Base-by-base conservation (phyloP, 2,113 vertebrate genomes). In the Heterochromis multidens region DNA sequence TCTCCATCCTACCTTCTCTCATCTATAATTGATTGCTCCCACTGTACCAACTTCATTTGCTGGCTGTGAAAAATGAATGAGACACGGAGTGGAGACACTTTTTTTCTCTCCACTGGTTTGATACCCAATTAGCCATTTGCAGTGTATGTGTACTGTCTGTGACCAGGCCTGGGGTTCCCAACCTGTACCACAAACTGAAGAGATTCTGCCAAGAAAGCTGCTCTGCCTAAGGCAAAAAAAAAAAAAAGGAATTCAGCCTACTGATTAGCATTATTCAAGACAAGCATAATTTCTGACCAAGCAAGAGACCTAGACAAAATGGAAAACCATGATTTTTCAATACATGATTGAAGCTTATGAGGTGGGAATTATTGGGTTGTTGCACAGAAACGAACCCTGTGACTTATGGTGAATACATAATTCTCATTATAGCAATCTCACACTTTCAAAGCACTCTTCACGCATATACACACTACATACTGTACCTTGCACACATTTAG, bases 11-110 rank as follows among this genome's bases (percentile, higher is more conserved):
- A 90, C 91, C 93, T 91, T 89, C 90, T 86, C 94, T 95, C 95
- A 96, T 96, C 74, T 93, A 96, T 96, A 96, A 95, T 96, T 96
- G 94, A 96, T 94, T 84, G 90, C 92, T 95, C 93, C 94, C 93
- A 95, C 94, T 94, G 90, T 95, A 94, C 91, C 92, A 93, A 95
- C 93, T 96, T 96, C 93, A 96, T 96, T 95, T 95, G 94, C 93
- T 91, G 88, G 76, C 84, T 82, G 92, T 96, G 93, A 96, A 96
- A 96, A 95, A 96, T 96, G 92, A 94, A 96, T 96, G 94, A 96
- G 94, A 94, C 90, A 94, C 92, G 79, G 87, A 93, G 85, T 91
- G 91, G 90, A 93, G 92, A 91, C 65, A 33, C 89, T 92, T 94
- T 74, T 94, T 92, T 85, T 0, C 91, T 90, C 92, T 94, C 90